Conservation (phyloP, 2,113 vertebrate species). For the Amphilophus citrinellus region DNA sequence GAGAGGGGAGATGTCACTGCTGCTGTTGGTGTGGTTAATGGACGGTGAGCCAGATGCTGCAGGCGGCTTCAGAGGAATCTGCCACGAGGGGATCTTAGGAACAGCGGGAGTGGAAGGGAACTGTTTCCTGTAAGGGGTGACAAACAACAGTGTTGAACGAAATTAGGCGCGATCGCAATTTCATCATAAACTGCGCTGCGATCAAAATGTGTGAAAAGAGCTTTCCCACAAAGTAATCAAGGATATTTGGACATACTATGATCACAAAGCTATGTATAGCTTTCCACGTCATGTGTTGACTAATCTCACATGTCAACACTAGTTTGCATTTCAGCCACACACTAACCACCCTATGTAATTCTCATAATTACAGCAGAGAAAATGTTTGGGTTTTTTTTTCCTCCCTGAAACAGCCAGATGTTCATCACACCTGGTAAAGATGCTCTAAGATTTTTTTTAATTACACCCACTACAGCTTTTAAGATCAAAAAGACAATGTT, state of each 20-base stretch:
- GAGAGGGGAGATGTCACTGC: slow-evolving; percentile 97
- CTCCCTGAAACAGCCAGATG: slow-evolving; percentile 64
- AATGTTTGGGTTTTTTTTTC: not conserved
- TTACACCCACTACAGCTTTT: slow-evolving; percentile 69
- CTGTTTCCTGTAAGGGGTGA: slow-evolving; percentile 86
- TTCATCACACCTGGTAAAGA: slow-evolving; percentile 73
- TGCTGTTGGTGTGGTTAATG: slow-evolving; percentile 91
- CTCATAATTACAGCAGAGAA: slow-evolving; percentile 60
- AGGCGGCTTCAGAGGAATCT: slow-evolving; percentile 91
- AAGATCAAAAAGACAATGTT: slow-evolving; percentile 71
- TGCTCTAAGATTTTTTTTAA: slow-evolving; percentile 51
- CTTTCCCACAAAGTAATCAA: slow-evolving; percentile 15
- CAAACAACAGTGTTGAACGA: slow-evolving; percentile 10
- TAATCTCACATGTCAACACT: slow-evolving; percentile 8
- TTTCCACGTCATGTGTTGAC: not conserved
- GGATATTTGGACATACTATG: not conserved
- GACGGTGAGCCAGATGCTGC: slow-evolving; percentile 80
- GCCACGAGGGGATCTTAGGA: slow-evolving; percentile 96
- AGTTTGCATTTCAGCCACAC: slow-evolving; percentile 31
- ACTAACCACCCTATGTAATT: slow-evolving; percentile 39
- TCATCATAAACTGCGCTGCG: not conserved
- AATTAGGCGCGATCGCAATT: slow-evolving; percentile 23
- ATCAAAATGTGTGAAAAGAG: slow-evolving; percentile 27
- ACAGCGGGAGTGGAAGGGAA: slow-evolving; percentile 93
- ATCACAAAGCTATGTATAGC: slow-evolving; percentile 6